A percentile compares a stretch with the other conserved stretches of the same genome.
Evolutionary conservation across 2,113 vertebrate genomes (phyloP).

Genomic region (Rhynchomys soricoides): DNA sequence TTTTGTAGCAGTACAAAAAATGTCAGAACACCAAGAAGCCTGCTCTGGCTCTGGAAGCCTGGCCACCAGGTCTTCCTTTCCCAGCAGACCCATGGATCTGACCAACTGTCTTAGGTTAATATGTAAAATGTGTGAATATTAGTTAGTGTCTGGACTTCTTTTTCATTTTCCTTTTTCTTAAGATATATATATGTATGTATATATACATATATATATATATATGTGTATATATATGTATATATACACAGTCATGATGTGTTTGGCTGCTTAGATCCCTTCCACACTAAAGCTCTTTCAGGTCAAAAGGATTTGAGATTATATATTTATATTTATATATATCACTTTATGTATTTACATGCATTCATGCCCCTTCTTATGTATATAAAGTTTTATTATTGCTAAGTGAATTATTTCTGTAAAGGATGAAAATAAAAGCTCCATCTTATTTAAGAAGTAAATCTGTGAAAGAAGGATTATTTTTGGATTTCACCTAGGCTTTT

Average conservation of each 20-base stretch:
- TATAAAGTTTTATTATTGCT: neutral
- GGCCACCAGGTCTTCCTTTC: neutral
- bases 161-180: neutral
- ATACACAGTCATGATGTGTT: neutral
- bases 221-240: too few relatives aligned
- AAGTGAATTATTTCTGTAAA: conserved; percentile 66
- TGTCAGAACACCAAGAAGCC: neutral
- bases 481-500: conserved; percentile 70
- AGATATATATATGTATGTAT: too few relatives aligned
- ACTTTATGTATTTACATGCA: neutral
- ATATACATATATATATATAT: too few relatives aligned
- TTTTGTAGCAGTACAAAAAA: neutral
- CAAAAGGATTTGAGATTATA: conserved; percentile 7
- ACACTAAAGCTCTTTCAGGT: neutral
- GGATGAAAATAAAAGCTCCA: conserved; percentile 58
- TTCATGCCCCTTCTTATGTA: neutral
- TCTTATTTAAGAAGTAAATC: conserved; percentile 73
- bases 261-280: neutral
- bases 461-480: conserved; percentile 67
- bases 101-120: neutral
- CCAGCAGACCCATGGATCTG: neutral
- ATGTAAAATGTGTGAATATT: neutral
- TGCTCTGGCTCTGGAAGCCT: neutral
- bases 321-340: too few relatives aligned
- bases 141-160: neutral